Conservation (phyloP, 2,113 vertebrate genomes). For the Brachyhypopomus gauderio region DNA sequence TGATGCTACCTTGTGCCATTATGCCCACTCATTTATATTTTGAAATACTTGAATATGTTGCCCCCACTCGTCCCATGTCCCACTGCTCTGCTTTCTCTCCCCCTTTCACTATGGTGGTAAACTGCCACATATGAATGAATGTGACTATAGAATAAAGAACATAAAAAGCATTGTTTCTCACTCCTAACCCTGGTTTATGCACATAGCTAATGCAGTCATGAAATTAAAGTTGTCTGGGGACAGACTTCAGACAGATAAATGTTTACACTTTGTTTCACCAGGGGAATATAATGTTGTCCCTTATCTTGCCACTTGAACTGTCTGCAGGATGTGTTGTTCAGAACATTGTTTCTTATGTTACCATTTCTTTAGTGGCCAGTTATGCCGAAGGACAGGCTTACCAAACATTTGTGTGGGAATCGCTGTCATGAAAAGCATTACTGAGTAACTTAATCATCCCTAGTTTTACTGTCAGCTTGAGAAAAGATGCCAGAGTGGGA, state of each 20-base stretch:
- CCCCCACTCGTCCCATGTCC: constrained; percentile 25
- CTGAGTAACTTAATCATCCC: constrained; percentile 9
- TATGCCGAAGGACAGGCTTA: constrained; percentile 30
- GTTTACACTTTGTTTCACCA: constrained; percentile 56
- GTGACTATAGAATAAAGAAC: constrained; percentile 58
- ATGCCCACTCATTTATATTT: constrained; percentile 67
- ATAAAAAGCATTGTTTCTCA: constrained; percentile 63
- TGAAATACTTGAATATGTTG: constrained; percentile 44
- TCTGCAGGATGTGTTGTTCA: constrained; percentile 54
- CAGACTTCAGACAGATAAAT: constrained; percentile 73
- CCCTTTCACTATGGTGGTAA: constrained; percentile 53
- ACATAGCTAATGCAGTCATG: constrained; percentile 65
- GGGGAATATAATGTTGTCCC: constrained; percentile 8
- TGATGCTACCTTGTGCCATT: constrained; percentile 73
- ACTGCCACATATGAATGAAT: constrained; percentile 70
- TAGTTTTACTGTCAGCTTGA: constrained; percentile 28
- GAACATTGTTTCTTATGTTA: constrained; percentile 56
- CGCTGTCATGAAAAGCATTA: constrained; percentile 23
- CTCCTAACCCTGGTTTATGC: constrained; percentile 60
- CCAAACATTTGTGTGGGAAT: constrained; percentile 25
- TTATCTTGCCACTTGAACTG: constrained; percentile 40
- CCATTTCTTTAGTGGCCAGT: constrained; percentile 31
- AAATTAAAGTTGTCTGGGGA: constrained; percentile 61
- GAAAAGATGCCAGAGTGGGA: constrained; percentile 2
- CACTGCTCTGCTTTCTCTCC: not conserved